Evolutionary conservation across 2,797 vertebrate genomes (phyloP).

Genomic region (Simalia tracyae): DNA sequence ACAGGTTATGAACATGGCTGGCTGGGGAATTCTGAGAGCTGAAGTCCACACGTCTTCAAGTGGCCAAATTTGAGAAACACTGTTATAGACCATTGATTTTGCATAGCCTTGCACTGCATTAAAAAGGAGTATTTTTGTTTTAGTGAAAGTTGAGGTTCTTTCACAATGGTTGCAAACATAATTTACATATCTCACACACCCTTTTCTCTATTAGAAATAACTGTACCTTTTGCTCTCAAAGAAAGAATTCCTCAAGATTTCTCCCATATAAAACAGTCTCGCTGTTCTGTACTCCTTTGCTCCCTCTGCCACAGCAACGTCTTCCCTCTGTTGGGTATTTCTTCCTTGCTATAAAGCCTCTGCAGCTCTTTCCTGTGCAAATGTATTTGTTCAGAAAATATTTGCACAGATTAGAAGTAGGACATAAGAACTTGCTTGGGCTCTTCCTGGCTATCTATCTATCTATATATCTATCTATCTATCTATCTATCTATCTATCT

Average conservation of each 20-base stretch:
- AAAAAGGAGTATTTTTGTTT: background rate
- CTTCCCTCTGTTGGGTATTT: background rate
- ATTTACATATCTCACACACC: background rate
- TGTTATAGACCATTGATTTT: background rate
- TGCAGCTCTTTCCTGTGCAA: background rate
- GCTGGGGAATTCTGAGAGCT: too few species aligned
- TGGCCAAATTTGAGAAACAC: too few species aligned
- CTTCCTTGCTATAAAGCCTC: background rate
- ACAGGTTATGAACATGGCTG: background rate
- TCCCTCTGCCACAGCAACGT: too few species aligned
- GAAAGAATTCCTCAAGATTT: background rate
- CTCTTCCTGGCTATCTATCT: background rate
- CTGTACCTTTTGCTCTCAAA: background rate
- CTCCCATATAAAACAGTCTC: background rate
- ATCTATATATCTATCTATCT: too few species aligned
- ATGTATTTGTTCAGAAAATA: slow-evolving; percentile 9
- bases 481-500: too few species aligned
- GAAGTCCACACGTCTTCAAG: too few species aligned
- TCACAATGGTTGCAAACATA: background rate
- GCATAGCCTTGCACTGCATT: background rate
- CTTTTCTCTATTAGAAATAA: background rate
- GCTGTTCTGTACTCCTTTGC: background rate
- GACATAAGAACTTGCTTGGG: background rate
- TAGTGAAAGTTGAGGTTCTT: background rate
- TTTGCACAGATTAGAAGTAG: background rate